These are phyloP conservation scores for Peromyscus leucopus DNA, from an alignment of 2,113 vertebrate species.

Conservation along the genomic window DNA sequence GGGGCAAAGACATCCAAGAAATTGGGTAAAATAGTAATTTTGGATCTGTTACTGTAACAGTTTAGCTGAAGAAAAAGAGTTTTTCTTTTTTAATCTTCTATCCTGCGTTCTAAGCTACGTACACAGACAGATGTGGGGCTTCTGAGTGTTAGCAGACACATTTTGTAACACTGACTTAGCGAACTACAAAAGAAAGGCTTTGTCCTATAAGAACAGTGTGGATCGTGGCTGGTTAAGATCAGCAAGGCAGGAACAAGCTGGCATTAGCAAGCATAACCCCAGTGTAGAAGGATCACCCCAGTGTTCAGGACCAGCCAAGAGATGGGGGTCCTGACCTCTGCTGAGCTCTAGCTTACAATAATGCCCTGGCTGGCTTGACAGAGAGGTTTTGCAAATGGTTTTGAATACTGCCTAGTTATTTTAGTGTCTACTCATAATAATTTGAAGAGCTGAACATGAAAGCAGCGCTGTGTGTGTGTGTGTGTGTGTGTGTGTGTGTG, in stretches of 20 bases:
- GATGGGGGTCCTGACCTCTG: neutral
- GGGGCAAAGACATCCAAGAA: constrained; percentile 49
- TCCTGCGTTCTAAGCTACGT: neutral
- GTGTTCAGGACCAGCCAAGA: neutral
- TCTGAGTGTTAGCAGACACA: constrained; percentile 13
- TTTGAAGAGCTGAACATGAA: neutral
- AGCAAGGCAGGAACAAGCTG: neutral
- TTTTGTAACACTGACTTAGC: constrained; percentile 5
- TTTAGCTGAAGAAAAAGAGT: constrained; percentile 46
- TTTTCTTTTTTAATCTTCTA: neutral
- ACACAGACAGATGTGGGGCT: neutral
- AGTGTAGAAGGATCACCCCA: neutral
- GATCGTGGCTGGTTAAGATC: constrained; percentile 16
- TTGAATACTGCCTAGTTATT: neutral
- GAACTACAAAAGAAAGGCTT: neutral
- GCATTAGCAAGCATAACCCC: neutral
- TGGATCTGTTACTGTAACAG: constrained; percentile 36
- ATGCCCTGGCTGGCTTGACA: no score
- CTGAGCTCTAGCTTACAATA: neutral
- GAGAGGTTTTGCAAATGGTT: neutral
- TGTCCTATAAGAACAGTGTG: neutral
- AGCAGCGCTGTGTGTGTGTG: neutral
- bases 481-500: no score
- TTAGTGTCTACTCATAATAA: neutral
- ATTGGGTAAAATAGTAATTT: constrained; percentile 55